Evolutionary conservation across 2,888 invertebrate species (phyloP), one percentile per base, ranked within the genome.

Genomic region (Abrostola tripartita): DNA sequence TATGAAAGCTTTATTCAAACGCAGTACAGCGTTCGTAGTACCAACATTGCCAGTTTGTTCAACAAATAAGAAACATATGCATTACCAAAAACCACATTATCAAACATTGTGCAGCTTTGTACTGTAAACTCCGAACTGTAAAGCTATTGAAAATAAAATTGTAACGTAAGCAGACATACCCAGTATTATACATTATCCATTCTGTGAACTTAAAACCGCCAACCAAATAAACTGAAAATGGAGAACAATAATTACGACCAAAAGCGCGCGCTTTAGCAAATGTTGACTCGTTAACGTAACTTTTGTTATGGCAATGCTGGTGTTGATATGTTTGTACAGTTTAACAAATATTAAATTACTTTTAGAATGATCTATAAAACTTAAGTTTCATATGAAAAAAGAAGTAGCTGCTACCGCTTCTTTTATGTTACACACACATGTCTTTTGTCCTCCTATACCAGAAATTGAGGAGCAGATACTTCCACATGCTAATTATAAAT

Each of bases 261-360:
- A 68, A 69, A 57, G 68, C 38, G 44, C 38, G 44, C 41, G n/a
- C 40, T 58, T 56, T 52, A 52, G 37, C 44, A 56, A 69, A 74
- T 68, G 58, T 74, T 68, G 62, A 52, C 54, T 58, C 9, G 63
- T 53, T 59, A 51, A 56, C 52, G 38, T 74, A 59, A 63, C 57
- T 44, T 35, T 36, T 41, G 72, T 57, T 47, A 42, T n/a, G n/a
- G 24, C 24, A 24, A 24, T 24, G 24, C 24, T 24, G 24, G 24
- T 24, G 24, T 24, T 24, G 1, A 4, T 24, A 24, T 24, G 24
- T 24, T 24, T 24, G 24, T 24, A 24, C 4, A 1, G 1, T 24
- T 24, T 24, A 24, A 2, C 24, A 24, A 24, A 24, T 24, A 24
- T 24, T 24, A 24, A 24, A 24, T 24, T 24, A 24, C 24, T 24